Evolutionary conservation across 2,888 invertebrate genomes (phyloP), one percentile per base, ranked within the genome.

Genomic region (Drosophila ustulata): DNA sequence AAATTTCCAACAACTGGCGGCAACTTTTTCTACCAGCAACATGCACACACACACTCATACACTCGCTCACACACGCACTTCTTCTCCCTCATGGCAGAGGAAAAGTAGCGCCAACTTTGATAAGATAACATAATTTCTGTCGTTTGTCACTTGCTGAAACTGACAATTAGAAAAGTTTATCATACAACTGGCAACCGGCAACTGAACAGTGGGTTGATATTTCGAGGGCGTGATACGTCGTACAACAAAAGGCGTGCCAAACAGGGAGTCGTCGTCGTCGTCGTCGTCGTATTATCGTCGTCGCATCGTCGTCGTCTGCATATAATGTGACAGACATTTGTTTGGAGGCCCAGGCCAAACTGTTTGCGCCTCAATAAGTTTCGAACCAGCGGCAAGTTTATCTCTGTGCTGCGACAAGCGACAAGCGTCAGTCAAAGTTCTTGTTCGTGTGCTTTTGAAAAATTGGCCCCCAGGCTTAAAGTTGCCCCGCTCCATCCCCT

Each of bases 121-220:
- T 86, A 89, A 89, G 88, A 88, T 89, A 88, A 86, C 85, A 89
- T 87, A 87, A 88, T 89, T 89, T 88, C 87, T 86, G 86, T 83
- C 86, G 88, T 88, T 88, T 88, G 89, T 88, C 89, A 88, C 88
- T 89, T 89, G 84, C 77, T 83, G 81, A 79, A 89, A 87, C 89
- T 89, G 88, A 89, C 89, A 88, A 89, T 88, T 86, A 85, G 79
- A 88, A 87, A 88, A 88, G 88, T 88, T 88, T 89, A 89, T 89
- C 89, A 89, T 78, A 76, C 84, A 71, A 73, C 68, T 66, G 79
- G 58, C 72, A 73, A 75, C 53, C 41, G 3, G 69, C 71, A 71
- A 73, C 53, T 52, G 47, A 59, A 32, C 39, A 3, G 37, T 51
- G 43, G 37, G 57, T 26, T 47, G 34, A 7, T 47, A 25, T 39